Conservation (phyloP, 2,888 invertebrate species). For the Cylindroiulus punctatus region DNA sequence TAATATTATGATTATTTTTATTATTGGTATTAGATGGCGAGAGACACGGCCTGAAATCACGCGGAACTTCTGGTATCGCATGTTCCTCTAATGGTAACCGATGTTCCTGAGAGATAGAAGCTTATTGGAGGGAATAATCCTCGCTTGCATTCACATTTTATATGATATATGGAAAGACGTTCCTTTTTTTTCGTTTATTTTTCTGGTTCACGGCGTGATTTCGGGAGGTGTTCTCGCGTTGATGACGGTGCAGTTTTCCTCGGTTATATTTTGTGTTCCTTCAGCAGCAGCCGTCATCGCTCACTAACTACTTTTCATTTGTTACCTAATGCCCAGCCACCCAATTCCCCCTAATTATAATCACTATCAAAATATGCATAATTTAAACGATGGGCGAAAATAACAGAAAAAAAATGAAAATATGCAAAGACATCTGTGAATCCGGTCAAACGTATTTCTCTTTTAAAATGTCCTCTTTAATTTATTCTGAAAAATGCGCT, state of each 20-base stretch:
- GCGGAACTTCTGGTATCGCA: constrained; percentile 20
- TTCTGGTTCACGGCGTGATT: background rate
- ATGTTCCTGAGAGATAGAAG: constrained; percentile 26
- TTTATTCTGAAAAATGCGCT: background rate
- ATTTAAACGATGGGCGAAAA: background rate
- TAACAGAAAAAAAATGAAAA: background rate
- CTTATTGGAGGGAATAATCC: constrained; percentile 25
- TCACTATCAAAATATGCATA: constrained; percentile 26
- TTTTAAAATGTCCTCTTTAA: background rate
- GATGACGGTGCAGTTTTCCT: constrained; percentile 32
- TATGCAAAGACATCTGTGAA: constrained; percentile 20
- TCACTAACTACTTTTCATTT: constrained; percentile 25
- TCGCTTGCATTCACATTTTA: constrained; percentile 26
- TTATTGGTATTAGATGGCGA: constrained; percentile 30
- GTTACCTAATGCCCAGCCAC: constrained; percentile 18
- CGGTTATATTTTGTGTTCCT: constrained; percentile 12
- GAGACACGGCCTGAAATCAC: background rate
- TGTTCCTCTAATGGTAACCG: constrained; percentile 16
- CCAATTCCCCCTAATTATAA: constrained; percentile 17
- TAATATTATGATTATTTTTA: constrained; percentile 32
- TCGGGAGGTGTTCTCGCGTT: constrained; percentile 11
- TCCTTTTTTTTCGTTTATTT: constrained; percentile 4
- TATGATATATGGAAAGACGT: constrained; percentile 27
- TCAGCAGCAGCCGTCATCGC: constrained; percentile 21
- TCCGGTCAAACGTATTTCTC: background rate